These are phyloP conservation scores for Notospermus geniculatus DNA, from an alignment of 1,140 invertebrate species.

Conservation along the genomic window DNA sequence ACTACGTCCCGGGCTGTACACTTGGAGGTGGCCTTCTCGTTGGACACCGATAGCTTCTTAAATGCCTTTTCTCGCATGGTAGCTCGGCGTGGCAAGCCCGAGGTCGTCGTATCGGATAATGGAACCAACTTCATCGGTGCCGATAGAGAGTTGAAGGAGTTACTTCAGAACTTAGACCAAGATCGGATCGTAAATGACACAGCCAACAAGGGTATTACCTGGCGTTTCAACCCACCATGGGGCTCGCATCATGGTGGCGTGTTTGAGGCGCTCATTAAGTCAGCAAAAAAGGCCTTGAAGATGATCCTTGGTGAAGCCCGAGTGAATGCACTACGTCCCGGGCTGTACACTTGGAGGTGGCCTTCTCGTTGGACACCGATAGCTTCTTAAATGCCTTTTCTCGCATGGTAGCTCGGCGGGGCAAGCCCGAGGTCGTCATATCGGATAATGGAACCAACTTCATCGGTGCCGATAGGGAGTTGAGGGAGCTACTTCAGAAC, in stretches of 20 bases:
- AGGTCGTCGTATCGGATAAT: no score
- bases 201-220: no score
- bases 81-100: no score
- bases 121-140: no score
- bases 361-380: slow-evolving; percentile 12
- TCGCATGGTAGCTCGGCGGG: slow-evolving; percentile 9
- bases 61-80: no score
- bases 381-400: slow-evolving; percentile 13
- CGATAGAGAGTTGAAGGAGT: no score
- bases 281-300: slow-evolving; percentile 7
- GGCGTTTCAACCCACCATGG: no score
- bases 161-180: no score
- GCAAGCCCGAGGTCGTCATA: slow-evolving; percentile 7
- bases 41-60: no score
- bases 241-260: background rate
- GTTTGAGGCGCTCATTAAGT: background rate
- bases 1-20: slow-evolving; percentile 17
- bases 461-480: slow-evolving; percentile 14
- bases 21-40: slow-evolving; percentile 8
- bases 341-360: slow-evolving; percentile 20
- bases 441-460: slow-evolving; percentile 23
- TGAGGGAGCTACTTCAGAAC: background rate
- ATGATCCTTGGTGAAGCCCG: slow-evolving; percentile 16
- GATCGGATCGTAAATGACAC: no score
- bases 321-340: slow-evolving; percentile 16